phyloP scores from a whole-genome alignment of 2,888 invertebrate genomes.

The Andrena bucephala region DNA sequence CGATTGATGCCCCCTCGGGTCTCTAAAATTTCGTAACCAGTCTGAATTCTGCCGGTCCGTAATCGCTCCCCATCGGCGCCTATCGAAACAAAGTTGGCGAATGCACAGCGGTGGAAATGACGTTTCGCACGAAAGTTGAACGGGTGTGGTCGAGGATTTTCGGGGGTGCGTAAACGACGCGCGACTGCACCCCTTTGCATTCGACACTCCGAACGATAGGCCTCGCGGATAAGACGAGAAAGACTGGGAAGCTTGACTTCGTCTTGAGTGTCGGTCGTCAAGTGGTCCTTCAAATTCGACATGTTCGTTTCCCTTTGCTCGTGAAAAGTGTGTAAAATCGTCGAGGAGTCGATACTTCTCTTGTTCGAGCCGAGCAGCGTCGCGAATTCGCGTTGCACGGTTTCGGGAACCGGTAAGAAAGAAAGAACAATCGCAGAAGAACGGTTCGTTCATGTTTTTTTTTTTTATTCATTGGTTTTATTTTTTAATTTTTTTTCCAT shows the following conservation, averaged over 20 bases:
- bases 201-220: background rate
- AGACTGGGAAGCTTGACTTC: slow-evolving; percentile 10
- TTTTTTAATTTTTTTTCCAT: slow-evolving; percentile 83
- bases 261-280: background rate
- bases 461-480: slow-evolving; percentile 83
- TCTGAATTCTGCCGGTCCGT: slow-evolving; percentile 2
- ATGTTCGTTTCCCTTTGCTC: background rate
- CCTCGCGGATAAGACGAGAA: background rate
- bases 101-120: background rate
- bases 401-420: slow-evolving; percentile 17
- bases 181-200: slow-evolving; percentile 6
- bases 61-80: background rate
- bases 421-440: slow-evolving; percentile 56
- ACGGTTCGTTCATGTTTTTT: slow-evolving; percentile 63
- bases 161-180: background rate
- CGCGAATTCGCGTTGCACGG: slow-evolving; percentile 7
- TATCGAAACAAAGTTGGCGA: slow-evolving; percentile 2
- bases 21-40: slow-evolving; percentile 35
- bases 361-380: background rate
- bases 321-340: background rate
- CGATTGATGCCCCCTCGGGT: background rate
- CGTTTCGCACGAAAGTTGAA: background rate
- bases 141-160: background rate
- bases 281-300: background rate
- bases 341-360: background rate